Percentiles rank a stretch among this genome's conserved stretches.
phyloP scores from a whole-genome alignment of 2,113 vertebrate genomes.

The Thalassarche chlororhynchos region DNA sequence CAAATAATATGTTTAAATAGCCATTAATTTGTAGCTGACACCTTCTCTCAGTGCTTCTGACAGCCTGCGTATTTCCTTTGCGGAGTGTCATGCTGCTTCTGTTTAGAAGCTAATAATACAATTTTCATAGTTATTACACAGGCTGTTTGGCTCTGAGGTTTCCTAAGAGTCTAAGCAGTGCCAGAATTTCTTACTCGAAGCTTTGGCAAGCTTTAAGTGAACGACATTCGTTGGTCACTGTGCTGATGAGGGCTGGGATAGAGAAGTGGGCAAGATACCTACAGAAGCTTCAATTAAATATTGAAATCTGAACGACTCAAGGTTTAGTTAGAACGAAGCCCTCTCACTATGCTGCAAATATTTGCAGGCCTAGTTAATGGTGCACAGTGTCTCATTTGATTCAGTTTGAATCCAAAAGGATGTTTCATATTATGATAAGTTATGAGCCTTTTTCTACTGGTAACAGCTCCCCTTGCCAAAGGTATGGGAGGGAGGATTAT shows the following conservation, averaged over 20 bases:
- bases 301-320: background rate
- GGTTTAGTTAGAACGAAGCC: background rate
- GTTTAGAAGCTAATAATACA: constrained; percentile 40
- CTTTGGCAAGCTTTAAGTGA: background rate
- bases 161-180: background rate
- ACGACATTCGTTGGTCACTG: background rate
- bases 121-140: constrained; percentile 10
- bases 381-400: background rate
- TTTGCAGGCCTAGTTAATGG: background rate
- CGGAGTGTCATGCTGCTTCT: constrained; percentile 35
- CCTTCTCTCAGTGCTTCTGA: constrained; percentile 8
- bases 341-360: background rate
- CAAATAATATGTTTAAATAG: constrained; percentile 48
- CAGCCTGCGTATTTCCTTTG: constrained; percentile 15
- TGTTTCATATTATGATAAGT: constrained; percentile 10
- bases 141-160: constrained; percentile 23
- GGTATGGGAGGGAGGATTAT: background rate
- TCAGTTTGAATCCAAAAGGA: background rate
- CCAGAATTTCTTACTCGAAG: constrained; percentile 4
- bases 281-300: background rate
- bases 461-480: background rate
- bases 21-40: constrained; percentile 41
- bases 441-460: background rate
- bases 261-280: background rate
- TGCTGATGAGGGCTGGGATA: background rate